Conservation (phyloP, 2,797 vertebrate species). For the Hemitrygon akajei region DNA sequence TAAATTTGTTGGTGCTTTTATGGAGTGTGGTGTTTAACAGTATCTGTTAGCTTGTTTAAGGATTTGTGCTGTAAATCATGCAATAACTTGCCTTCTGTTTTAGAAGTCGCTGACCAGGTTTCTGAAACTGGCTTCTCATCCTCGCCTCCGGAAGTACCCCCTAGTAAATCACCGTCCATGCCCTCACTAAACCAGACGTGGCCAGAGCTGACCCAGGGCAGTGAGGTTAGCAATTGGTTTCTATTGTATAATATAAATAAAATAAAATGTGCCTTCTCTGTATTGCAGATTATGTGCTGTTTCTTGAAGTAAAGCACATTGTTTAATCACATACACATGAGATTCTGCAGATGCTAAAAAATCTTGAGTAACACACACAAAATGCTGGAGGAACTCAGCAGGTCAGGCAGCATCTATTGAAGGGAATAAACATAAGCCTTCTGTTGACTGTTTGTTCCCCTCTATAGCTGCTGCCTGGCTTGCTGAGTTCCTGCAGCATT, state of each 20-base stretch:
- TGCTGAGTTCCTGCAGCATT: no score
- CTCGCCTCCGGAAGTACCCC: constrained; percentile 89
- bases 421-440: no score
- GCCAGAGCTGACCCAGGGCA: constrained; percentile 97
- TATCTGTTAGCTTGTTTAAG: neutral
- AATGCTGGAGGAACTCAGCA: no score
- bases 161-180: constrained; percentile 97
- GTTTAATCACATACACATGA: neutral
- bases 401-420: no score
- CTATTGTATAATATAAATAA: neutral
- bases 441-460: no score
- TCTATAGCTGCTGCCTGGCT: no score
- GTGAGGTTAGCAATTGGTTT: constrained; percentile 71
- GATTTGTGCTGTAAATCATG: neutral
- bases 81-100: constrained; percentile 38
- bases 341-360: no score
- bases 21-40: neutral
- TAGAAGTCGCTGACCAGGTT: constrained; percentile 73
- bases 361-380: no score
- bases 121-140: constrained; percentile 82
- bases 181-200: constrained; percentile 96
- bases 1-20: neutral
- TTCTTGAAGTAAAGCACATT: neutral
- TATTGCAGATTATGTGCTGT: neutral
- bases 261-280: neutral